These are phyloP conservation scores for Callyntrura sp. DNA, from an alignment of 2,888 invertebrate species.

Conservation along the genomic window DNA sequence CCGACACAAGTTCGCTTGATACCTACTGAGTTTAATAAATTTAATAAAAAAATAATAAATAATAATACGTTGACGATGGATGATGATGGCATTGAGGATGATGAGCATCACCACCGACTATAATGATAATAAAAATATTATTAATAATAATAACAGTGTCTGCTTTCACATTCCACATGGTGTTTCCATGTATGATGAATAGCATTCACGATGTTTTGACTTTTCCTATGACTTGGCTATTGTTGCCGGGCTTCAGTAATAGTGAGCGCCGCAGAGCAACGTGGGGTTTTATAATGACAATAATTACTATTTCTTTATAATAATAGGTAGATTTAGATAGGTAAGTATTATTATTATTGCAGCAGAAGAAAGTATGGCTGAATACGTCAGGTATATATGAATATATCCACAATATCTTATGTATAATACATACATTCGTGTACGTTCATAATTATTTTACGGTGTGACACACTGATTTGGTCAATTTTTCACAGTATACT, in stretches of 20 bases:
- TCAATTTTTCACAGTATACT: conserved; percentile 53
- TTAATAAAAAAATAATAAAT: conserved; percentile 8
- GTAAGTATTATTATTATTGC: background rate
- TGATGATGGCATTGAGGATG: background rate
- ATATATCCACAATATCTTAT: too few species aligned
- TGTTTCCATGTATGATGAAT: background rate
- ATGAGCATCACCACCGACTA: conserved; percentile 4
- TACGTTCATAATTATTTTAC: background rate
- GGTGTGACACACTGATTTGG: conserved; percentile 48
- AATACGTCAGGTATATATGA: background rate
- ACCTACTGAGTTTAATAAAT: conserved; percentile 10
- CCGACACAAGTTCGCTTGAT: background rate
- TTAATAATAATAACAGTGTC: background rate
- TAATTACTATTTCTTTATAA: conserved; percentile 30
- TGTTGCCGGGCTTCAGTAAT: background rate
- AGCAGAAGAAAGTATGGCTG: background rate
- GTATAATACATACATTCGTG: background rate
- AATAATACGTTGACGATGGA: background rate
- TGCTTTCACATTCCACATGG: background rate
- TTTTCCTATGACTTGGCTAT: background rate
- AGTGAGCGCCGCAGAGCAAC: background rate
- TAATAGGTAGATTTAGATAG: background rate
- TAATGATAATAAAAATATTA: conserved; percentile 6
- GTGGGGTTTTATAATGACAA: conserved; percentile 22
- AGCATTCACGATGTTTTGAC: background rate